Evolutionary conservation across 2,888 invertebrate species (phyloP), one percentile per base, ranked within the genome.

Genomic region (Oscheius sp.): DNA sequence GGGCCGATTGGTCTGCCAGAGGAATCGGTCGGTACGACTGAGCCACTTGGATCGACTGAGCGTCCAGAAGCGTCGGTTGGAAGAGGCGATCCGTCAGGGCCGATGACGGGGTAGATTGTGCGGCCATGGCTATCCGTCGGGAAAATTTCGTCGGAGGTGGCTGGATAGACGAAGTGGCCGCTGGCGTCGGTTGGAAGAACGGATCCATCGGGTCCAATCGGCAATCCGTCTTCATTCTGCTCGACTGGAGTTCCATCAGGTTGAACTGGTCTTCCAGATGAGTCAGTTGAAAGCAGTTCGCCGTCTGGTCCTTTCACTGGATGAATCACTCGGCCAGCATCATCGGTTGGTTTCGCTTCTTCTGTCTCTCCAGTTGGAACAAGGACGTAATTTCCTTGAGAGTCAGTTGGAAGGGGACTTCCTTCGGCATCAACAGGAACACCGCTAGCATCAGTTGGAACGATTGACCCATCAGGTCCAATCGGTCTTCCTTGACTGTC

Each of bases 371-470:
- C 67, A 6, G 45, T 50, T 29, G 69, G 67, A 6, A 74, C 46
- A 6, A 27, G 33, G 17, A 76, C 69, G 34, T 65, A 69, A 27
- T 66, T 72, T 55, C 77, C 77, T 34, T 37, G 8, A n/a, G 39
- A 52, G 55, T 82, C 82, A n/a, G 82, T 82, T 25, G 81, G 81
- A 33, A 81, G 65, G 4, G 67, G 70, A 10, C 37, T 61, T 34
- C 74, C 75, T 33, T 73, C 72, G 15, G 27, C 46, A n/a, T 48
- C 67, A 27, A 79, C 42, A 27, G 72, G 71, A 23, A 42, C 65
- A 31, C 79, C 79, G 33, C 37, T 15, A 17, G 52, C 45, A 52
- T 82, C 82, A n/a, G 82, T 82, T 34, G 81, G 81, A 23, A 81
- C 55, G 6, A 69, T 73, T 4, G 33, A 52, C 25, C 73, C 72